A percentile compares a stretch with the other conserved stretches of the same genome.
phyloP scores from a whole-genome alignment of 2,113 vertebrate genomes.

The Aegotheles bennettii region DNA sequence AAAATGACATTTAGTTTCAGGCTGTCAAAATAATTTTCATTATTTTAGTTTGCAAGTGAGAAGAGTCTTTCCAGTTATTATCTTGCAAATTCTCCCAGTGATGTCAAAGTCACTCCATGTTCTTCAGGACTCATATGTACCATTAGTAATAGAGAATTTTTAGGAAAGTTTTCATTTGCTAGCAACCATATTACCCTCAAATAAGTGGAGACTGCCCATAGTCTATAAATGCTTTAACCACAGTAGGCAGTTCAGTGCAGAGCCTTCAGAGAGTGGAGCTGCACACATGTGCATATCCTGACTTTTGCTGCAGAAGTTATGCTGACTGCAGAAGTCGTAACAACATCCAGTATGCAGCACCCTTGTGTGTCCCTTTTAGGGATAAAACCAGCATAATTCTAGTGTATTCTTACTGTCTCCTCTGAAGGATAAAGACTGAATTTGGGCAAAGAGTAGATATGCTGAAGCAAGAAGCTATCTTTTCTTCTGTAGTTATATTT shows the following conservation, averaged over 20 bases:
- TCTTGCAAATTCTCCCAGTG: neutral
- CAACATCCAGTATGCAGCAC: fast-evolving
- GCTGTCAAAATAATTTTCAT: neutral
- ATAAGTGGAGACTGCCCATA: neutral
- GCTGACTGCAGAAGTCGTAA: neutral
- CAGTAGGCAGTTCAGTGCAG: neutral
- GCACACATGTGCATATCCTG: fast-evolving
- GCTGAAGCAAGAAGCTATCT: neutral
- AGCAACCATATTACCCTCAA: neutral
- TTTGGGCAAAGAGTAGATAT: neutral
- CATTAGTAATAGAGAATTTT: neutral
- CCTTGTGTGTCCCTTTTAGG: neutral
- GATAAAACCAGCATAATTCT: neutral
- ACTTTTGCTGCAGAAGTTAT: fast-evolving
- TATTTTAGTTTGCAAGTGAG: neutral
- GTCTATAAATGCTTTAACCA: neutral
- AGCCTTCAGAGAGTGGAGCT: neutral
- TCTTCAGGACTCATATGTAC: neutral
- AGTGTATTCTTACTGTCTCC: neutral
- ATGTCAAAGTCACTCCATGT: neutral
- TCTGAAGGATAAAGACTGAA: neutral
- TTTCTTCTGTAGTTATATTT: neutral
- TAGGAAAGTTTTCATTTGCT: neutral
- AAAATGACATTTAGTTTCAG: constrained; percentile 13
- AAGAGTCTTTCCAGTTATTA: neutral